Percentiles rank a stretch among this genome's conserved stretches.
phyloP scores from a whole-genome alignment of 2,113 vertebrate genomes.

The Dermatemys mawii region DNA sequence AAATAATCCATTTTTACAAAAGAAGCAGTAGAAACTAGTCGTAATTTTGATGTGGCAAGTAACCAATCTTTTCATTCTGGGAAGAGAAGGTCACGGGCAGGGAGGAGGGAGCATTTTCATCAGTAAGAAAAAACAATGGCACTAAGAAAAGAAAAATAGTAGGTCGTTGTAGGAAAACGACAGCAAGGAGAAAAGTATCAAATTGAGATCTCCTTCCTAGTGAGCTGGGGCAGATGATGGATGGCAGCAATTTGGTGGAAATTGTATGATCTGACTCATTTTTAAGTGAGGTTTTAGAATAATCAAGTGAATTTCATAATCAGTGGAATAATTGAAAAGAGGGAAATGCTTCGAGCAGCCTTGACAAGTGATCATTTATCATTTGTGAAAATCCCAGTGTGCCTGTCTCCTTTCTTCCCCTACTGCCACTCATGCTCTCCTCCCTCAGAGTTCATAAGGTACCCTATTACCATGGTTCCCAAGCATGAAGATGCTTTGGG shows the following conservation, averaged over 20 bases:
- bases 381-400: neutral
- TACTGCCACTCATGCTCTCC: rapidly evolving
- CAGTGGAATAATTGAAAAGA: neutral
- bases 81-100: neutral
- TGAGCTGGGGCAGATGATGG: neutral
- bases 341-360: neutral
- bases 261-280: neutral
- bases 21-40: conserved; percentile 22
- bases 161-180: neutral
- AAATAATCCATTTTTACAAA: conserved; percentile 31
- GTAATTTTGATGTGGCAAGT: conserved; percentile 30
- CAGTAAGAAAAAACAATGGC: conserved; percentile 28
- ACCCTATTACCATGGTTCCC: neutral
- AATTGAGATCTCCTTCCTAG: neutral
- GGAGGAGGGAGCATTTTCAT: conserved; percentile 17
- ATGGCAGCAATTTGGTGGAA: neutral
- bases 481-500: neutral
- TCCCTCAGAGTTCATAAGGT: neutral
- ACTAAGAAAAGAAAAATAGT: conserved; percentile 19
- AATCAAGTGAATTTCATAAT: neutral
- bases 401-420: neutral
- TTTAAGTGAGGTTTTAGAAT: neutral
- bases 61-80: conserved; percentile 8
- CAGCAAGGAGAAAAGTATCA: neutral
- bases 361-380: neutral